phyloP scores from a whole-genome alignment of 2,797 vertebrate genomes.

The Tiaroga cobitis region DNA sequence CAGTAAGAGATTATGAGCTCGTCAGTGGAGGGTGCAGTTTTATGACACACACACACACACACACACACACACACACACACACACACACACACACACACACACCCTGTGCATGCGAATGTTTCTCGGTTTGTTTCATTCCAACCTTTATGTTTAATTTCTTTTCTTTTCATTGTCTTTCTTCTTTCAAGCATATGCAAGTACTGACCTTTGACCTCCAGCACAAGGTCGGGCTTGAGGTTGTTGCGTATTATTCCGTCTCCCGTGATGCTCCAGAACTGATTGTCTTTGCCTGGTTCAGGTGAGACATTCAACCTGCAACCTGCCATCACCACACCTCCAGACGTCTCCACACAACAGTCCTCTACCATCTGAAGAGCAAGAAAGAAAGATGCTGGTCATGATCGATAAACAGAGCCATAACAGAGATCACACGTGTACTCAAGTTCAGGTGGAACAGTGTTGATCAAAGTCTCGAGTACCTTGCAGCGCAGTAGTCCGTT shows the following conservation, averaged over 20 bases:
- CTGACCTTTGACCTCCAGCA: conserved; percentile 97
- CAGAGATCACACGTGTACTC: background rate
- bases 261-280: conserved; percentile 88
- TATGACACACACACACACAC: conserved; percentile 34
- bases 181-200: background rate
- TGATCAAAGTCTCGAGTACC: conserved; percentile 71
- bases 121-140: conserved; percentile 9
- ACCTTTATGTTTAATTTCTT: background rate
- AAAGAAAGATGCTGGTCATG: background rate
- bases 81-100: conserved; percentile 11
- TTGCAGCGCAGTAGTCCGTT: conserved; percentile 87
- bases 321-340: conserved; percentile 86
- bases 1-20: background rate
- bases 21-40: conserved; percentile 32
- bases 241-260: conserved; percentile 86
- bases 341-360: conserved; percentile 87
- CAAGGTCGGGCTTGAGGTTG: conserved; percentile 86
- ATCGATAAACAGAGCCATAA: background rate
- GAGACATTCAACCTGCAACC: conserved; percentile 87
- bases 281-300: conserved; percentile 81
- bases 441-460: background rate
- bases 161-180: background rate
- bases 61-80: conserved; percentile 1
- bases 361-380: conserved; percentile 83
- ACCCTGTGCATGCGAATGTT: conserved; percentile 26